Evolutionary conservation across 2,888 invertebrate species (phyloP), one percentile per base, ranked within the genome.

Genomic region (Dicycla oo): DNA sequence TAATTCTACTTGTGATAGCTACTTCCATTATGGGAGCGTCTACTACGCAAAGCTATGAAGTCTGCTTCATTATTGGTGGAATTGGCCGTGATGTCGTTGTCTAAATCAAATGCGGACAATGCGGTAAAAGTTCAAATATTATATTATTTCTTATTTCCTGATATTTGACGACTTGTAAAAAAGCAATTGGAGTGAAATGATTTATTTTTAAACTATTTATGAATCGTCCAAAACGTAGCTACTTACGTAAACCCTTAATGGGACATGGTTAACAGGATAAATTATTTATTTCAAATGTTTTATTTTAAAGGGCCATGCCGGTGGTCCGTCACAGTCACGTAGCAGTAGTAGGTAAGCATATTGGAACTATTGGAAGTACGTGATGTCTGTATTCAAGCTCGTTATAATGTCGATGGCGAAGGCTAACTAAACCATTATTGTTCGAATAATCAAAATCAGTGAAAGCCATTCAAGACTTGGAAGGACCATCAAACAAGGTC

Each of bases 401-500:
- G 30, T 56, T 57, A n/a, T 26, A 69, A 54, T 65, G 47, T 18
- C 30, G 38, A 47, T 20, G 7, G 6, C 20, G 58, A 80, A 80
- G 65, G 57, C 30, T 58, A 43, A 53, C 60, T 20, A 47, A 74
- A 30, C 51, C 40, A 69, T 66, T 66, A 75, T 47, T 75, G 62
- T 75, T 56, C 57, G 26, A 26, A 43, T 62, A 70, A 70, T 40
- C 40, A 66, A 62, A 70, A 70, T 40, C 40, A 66, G 80, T 75
- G 78, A 78, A 80, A 78, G 78, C 69, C 26, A 73, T 68, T 45
- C 15, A 63, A 58, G 38, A 47, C 38, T 23, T 62, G 56, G 47
- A 47, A 68, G 69, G 64, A 65, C 34, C 0, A 2, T 40, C 23
- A n/a, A 58, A 78, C 67, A 58, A 34, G n/a, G 8, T 58, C 4